Conservation (phyloP, 2,113 vertebrate species). For the Formicarius rufipectus region DNA sequence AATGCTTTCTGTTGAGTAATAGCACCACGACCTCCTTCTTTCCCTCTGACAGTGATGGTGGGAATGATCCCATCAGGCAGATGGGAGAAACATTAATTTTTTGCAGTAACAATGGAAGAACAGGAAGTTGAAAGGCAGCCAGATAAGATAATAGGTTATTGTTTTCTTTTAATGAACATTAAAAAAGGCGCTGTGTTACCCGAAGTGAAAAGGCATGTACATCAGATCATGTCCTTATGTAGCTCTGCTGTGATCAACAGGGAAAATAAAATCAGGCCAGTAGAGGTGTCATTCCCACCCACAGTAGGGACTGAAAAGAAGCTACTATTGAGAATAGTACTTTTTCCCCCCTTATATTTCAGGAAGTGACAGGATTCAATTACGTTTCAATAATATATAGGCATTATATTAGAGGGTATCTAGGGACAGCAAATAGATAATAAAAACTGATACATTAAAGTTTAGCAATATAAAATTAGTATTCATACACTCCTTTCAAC, state of each 20-base stretch:
- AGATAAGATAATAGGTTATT: neutral
- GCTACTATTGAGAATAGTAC: neutral
- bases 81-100: neutral
- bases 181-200: neutral
- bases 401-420: neutral
- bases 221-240: neutral
- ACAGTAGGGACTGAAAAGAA: neutral
- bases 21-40: neutral
- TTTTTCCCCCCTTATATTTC: neutral
- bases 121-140: neutral
- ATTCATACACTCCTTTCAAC: neutral
- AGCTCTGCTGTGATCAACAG: neutral
- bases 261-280: neutral
- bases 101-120: neutral
- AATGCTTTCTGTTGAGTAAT: accelerated
- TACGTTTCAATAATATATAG: neutral
- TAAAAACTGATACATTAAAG: neutral
- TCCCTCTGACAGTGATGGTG: neutral
- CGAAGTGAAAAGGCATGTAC: neutral
- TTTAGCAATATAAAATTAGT: neutral
- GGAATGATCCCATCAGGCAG: neutral
- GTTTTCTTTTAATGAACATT: neutral
- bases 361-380: neutral
- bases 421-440: neutral
- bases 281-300: neutral